phyloP scores from a whole-genome alignment of 2,113 vertebrate genomes.

The Aegotheles bennettii region DNA sequence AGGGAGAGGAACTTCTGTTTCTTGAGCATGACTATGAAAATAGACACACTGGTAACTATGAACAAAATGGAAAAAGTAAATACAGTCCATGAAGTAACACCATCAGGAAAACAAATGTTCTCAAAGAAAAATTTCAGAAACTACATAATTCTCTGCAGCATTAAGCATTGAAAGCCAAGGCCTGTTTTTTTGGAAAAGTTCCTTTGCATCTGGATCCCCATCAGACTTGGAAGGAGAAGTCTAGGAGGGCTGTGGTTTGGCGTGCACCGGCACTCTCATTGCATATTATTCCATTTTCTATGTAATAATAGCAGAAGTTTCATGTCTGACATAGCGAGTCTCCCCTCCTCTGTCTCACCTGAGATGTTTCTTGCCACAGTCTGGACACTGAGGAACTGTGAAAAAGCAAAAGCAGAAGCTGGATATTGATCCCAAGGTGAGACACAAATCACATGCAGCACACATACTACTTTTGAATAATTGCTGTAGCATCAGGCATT shows the following conservation, averaged over 20 bases:
- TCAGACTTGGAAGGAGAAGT: constrained; percentile 54
- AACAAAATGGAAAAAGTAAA: constrained; percentile 66
- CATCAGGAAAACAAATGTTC: constrained; percentile 64
- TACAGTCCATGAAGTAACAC: constrained; percentile 51
- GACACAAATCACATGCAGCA: background rate
- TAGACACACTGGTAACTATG: constrained; percentile 43
- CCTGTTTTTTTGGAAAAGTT: constrained; percentile 60
- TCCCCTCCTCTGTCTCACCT: background rate
- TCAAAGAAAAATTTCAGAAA: constrained; percentile 54
- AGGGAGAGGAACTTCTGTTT: constrained; percentile 44
- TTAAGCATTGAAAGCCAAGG: constrained; percentile 49
- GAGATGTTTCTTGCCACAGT: background rate
- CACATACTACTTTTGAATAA: background rate
- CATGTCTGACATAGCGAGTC: background rate
- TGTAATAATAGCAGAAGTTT: constrained; percentile 41
- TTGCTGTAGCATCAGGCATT: background rate
- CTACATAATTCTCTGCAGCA: constrained; percentile 51
- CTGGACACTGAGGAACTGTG: background rate
- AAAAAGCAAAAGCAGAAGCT: background rate
- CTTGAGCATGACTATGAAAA: constrained; percentile 53
- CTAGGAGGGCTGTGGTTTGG: constrained; percentile 62
- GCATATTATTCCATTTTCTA: constrained; percentile 14
- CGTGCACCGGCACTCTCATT: constrained; percentile 24
- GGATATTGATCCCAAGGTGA: background rate
- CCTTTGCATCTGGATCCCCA: constrained; percentile 64